Base-by-base conservation (phyloP, 2,888 invertebrate species). In the Drosophila silvestris region DNA sequence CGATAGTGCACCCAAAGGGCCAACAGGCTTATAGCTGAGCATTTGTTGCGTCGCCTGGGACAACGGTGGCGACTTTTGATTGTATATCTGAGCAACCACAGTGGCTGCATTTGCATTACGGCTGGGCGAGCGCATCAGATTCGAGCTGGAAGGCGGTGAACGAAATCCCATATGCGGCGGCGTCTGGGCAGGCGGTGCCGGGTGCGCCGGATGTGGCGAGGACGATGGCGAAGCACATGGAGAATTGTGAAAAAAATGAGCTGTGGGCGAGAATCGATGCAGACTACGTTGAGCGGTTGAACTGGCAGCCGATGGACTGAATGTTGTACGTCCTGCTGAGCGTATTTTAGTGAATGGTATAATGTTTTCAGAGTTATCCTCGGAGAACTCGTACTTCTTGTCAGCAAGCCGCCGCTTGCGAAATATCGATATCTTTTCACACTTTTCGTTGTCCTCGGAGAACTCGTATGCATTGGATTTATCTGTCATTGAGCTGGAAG, bases 361-460 rank as follows among this genome's bases (percentile, higher is more conserved):
- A 68, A 95, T 95, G 82, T 95, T 95, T 87, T 95, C 95, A 0
- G 95, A 94, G 81, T 95, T 95, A 72, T 97, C 97, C 85, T 97
- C 97, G 0, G 97, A 97, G 91, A 98, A 98, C 91, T 98, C 98
- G 91, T 98, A 98, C 92, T 97, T 98, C 92, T 98, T 98, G 89
- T 98, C 98, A 0, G 98, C 98, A 61, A 98, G 93, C 10, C 97
- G 95, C 63, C 97, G 95, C 91, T 97, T 97, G 10, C 98, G 95
- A 91, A 97, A 97, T 89, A 96, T 96, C 85, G 97, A 97, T n/a
- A 97, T 95, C 90, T 97, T 97, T 91, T 97, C 97, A 90, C 96
- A 97, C 79, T 97, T 97, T 82, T 97, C 97, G 9, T 96, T 95
- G 83, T 97, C 97, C 86, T 97, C 97, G 1, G 96, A 97, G 89